phyloP scores from a whole-genome alignment of 2,888 invertebrate species.

The Ophion slaviceki region DNA sequence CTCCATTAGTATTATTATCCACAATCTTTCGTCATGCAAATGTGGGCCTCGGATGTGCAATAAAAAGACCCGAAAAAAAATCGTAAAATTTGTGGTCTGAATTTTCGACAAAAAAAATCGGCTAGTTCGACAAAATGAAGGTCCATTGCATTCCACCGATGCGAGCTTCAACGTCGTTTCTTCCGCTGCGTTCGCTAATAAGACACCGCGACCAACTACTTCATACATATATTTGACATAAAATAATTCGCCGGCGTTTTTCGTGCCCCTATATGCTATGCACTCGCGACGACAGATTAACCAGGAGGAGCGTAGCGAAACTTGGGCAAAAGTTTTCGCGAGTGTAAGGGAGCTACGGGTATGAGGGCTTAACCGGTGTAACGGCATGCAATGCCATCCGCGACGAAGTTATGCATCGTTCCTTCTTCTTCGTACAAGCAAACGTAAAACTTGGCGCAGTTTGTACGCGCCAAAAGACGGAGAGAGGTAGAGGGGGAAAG shows the following conservation, averaged over 20 bases:
- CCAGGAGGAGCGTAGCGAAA: conserved; percentile 38
- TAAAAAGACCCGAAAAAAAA: no score
- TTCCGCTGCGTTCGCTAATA: no score
- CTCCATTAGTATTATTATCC: no score
- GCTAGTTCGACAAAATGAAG: no score
- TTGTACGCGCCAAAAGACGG: conserved; percentile 34
- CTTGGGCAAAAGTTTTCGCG: conserved; percentile 48
- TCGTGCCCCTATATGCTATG: neutral
- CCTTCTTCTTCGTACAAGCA: conserved; percentile 40
- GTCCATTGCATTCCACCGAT: no score
- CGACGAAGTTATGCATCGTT: conserved; percentile 52
- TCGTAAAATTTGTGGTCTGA: no score
- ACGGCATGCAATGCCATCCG: conserved; percentile 46
- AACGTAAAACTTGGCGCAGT: conserved; percentile 57
- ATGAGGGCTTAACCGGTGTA: conserved; percentile 48
- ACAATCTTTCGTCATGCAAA: no score
- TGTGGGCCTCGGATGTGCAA: no score
- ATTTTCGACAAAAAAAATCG: no score
- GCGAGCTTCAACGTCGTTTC: no score
- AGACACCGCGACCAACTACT: neutral
- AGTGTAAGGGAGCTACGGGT: conserved; percentile 6
- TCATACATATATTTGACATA: neutral
- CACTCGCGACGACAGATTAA: conserved; percentile 52
- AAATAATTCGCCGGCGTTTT: conserved; percentile 25
- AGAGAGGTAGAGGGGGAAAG: neutral